phyloP scores from a whole-genome alignment of 2,797 vertebrate species.

The Dromococcyx pavoninus region DNA sequence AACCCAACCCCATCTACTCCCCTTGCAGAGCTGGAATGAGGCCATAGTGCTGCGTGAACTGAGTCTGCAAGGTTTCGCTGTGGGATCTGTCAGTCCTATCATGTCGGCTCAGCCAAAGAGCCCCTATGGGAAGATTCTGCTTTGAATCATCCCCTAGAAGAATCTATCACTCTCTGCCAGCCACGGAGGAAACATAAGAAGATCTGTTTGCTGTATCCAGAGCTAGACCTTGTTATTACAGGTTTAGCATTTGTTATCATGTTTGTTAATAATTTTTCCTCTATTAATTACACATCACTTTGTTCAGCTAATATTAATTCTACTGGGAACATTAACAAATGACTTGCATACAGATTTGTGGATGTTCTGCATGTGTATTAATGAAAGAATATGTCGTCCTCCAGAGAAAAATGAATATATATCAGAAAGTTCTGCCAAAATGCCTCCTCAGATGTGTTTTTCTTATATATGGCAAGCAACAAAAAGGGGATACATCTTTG shows the following conservation, averaged over 20 bases:
- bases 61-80: background rate
- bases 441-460: background rate
- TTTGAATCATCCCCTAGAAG: background rate
- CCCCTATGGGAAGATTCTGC: background rate
- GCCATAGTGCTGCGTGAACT: background rate
- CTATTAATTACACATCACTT: background rate
- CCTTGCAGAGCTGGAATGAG: background rate
- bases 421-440: constrained; percentile 19
- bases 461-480: background rate
- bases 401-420: background rate
- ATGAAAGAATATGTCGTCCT: constrained; percentile 16
- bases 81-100: background rate
- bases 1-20: background rate
- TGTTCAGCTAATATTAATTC: background rate
- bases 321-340: background rate
- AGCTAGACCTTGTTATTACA: background rate
- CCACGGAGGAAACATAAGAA: background rate
- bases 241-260: background rate
- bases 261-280: constrained; percentile 9
- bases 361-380: background rate
- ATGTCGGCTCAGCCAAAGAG: background rate
- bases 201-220: background rate
- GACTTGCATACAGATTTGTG: background rate
- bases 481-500: background rate
- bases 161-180: background rate